These are phyloP conservation scores for Lagocephalus sceleratus DNA, from an alignment of 2,797 vertebrate genomes.

Conservation along the genomic window DNA sequence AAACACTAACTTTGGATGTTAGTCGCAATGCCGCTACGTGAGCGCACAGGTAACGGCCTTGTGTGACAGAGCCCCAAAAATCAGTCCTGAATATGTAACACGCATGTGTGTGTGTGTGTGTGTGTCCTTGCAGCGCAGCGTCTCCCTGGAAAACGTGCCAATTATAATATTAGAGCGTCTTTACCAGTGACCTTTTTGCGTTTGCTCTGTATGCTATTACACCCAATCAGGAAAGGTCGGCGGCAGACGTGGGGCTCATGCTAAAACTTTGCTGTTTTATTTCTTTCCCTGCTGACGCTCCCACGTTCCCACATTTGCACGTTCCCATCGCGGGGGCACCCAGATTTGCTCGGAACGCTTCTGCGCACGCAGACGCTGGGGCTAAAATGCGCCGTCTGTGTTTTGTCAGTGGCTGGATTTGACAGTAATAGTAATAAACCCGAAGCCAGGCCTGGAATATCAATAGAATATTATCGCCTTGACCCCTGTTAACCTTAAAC, in stretches of 20 bases:
- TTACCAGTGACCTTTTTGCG: constrained; percentile 75
- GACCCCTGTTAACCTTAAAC: too few species aligned
- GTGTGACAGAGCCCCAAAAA: constrained; percentile 38
- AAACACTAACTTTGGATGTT: constrained; percentile 6
- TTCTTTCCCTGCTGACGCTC: constrained; percentile 26
- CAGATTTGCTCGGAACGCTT: too few species aligned
- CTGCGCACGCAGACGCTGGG: too few species aligned
- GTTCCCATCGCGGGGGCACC: too few species aligned
- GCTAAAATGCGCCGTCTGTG: too few species aligned
- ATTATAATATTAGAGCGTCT: constrained; percentile 79
- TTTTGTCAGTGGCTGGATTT: too few species aligned
- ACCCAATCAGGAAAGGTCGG: constrained; percentile 81
- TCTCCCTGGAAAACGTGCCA: constrained; percentile 67
- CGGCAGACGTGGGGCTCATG: constrained; percentile 66
- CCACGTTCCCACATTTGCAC: constrained; percentile 35
- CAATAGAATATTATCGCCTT: too few species aligned
- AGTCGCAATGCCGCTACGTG: constrained; percentile 26
- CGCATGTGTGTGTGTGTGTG: constrained; percentile 11
- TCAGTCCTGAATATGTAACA: constrained; percentile 39
- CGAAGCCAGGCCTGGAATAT: too few species aligned
- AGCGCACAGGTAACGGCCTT: constrained; percentile 44
- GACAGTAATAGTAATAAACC: too few species aligned
- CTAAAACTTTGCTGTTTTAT: constrained; percentile 25
- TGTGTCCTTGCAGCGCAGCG: constrained; percentile 41
- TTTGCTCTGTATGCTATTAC: constrained; percentile 79